A percentile compares a stretch with the other conserved stretches of the same genome.
Evolutionary conservation across 2,888 invertebrate genomes (phyloP).

Genomic region (Caenorhabditis drosophilae): DNA sequence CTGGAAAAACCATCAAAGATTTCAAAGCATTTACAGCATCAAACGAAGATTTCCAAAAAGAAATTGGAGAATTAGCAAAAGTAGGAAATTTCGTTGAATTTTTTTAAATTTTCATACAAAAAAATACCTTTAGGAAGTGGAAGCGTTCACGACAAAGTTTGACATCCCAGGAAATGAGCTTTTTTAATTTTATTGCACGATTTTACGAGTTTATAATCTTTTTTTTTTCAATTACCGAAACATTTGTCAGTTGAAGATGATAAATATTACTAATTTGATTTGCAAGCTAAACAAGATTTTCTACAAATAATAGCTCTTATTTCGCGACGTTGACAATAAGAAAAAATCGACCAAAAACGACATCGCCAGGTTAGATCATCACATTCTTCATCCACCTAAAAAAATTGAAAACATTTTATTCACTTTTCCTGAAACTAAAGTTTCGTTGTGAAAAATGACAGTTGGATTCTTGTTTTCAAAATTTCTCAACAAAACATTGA

Average conservation of each 20-base stretch:
- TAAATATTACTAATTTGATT: not conserved
- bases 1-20: conserved; percentile 68
- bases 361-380: conserved; percentile 66
- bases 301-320: conserved; percentile 30
- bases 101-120: not conserved
- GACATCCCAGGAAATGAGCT: conserved; percentile 66
- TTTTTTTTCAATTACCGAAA: not conserved
- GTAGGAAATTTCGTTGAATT: conserved; percentile 3
- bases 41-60: conserved; percentile 55
- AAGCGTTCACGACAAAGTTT: conserved; percentile 60
- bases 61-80: conserved; percentile 51
- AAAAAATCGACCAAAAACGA: conserved; percentile 63
- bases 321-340: conserved; percentile 60
- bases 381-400: conserved; percentile 40
- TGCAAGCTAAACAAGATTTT: conserved; percentile 19
- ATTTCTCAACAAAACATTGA: not conserved
- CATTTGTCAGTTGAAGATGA: not conserved
- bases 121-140: conserved; percentile 37
- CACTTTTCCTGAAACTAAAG: not conserved
- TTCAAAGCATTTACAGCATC: conserved; percentile 64
- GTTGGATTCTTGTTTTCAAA: conserved; percentile 2
- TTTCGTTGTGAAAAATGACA: not conserved
- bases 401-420: not conserved
- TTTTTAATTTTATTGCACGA: conserved; percentile 36
- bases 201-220: too few relatives aligned